phyloP scores from a whole-genome alignment of 1,140 invertebrate genomes.

The Drosophila nasuta region DNA sequence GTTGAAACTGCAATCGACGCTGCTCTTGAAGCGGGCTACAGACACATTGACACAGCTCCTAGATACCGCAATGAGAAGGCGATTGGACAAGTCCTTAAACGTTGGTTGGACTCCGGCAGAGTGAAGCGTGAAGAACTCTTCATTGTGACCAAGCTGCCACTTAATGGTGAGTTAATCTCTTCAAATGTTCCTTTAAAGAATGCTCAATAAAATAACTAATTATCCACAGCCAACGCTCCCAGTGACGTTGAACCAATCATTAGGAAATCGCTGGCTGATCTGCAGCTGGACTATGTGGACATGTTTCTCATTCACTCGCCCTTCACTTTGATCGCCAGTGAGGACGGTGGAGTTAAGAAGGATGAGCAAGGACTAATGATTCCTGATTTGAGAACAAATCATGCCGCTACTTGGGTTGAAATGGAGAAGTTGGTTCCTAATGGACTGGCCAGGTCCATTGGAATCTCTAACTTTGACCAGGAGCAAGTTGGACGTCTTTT shows the following conservation, averaged over 20 bases:
- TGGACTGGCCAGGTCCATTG: slow-evolving; percentile 89
- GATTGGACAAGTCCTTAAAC: slow-evolving; percentile 91
- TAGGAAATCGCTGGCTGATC: slow-evolving; percentile 89
- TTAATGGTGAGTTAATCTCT: slow-evolving; percentile 65
- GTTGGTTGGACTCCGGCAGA: slow-evolving; percentile 90
- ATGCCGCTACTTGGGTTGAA: slow-evolving; percentile 90
- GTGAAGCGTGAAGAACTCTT: slow-evolving; percentile 92
- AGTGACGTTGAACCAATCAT: slow-evolving; percentile 90
- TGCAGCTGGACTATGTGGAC: slow-evolving; percentile 93
- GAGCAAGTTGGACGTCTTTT: slow-evolving; percentile 89
- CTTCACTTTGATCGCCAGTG: slow-evolving; percentile 86
- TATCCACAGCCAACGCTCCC: slow-evolving; percentile 87
- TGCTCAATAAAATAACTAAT: slow-evolving; percentile 60
- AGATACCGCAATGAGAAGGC: slow-evolving; percentile 93
- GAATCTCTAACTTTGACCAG: slow-evolving; percentile 93
- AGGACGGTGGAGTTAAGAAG: slow-evolving; percentile 84
- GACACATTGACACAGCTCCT: slow-evolving; percentile 93
- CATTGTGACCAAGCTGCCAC: slow-evolving; percentile 92
- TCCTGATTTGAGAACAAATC: slow-evolving; percentile 89
- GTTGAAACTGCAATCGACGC: slow-evolving; percentile 89
- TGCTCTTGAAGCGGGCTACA: slow-evolving; percentile 86
- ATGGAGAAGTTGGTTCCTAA: slow-evolving; percentile 90
- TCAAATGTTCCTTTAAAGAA: background rate
- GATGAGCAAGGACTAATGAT: slow-evolving; percentile 87
- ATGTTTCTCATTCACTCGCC: slow-evolving; percentile 94